These are phyloP conservation scores for Drosophila subsilvestris DNA, from an alignment of 2,888 invertebrate genomes.

Conservation along the genomic window DNA sequence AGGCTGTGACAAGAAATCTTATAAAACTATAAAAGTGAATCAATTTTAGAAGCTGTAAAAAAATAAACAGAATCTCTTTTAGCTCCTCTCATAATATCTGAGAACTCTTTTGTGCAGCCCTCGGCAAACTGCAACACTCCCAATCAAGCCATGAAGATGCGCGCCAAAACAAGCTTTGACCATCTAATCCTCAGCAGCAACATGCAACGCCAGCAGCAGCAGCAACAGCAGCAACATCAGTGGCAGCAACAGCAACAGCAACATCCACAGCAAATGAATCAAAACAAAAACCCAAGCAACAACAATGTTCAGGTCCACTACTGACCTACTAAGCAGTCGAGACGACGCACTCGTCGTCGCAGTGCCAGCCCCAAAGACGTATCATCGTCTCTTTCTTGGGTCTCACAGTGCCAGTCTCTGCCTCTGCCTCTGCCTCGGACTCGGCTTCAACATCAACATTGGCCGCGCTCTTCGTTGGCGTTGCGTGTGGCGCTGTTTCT, in stretches of 20 bases:
- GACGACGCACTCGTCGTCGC: constrained; percentile 37
- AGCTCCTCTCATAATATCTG: too few species aligned
- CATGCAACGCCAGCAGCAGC: constrained; percentile 43
- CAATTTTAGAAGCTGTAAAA: too few species aligned
- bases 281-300: constrained; percentile 54
- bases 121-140: constrained; percentile 15
- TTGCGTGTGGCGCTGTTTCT: constrained; percentile 60
- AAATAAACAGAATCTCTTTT: too few species aligned
- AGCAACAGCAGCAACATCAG: constrained; percentile 44
- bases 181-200: constrained; percentile 37
- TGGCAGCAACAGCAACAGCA: constrained; percentile 46
- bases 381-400: constrained; percentile 46
- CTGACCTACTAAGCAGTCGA: constrained; percentile 82
- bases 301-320: constrained; percentile 76
- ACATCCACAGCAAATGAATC: constrained; percentile 53
- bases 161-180: constrained; percentile 49
- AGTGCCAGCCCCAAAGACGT: constrained; percentile 15
- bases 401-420: constrained; percentile 36
- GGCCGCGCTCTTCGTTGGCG: constrained; percentile 40
- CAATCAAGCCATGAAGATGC: constrained; percentile 37
- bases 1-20: too few species aligned
- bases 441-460: constrained; percentile 21
- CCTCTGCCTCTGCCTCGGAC: constrained; percentile 21
- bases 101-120: neutral
- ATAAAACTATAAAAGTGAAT: too few species aligned